These are phyloP conservation scores for Dendrolimus punctatus DNA, from an alignment of 1,140 invertebrate genomes.

Conservation along the genomic window DNA sequence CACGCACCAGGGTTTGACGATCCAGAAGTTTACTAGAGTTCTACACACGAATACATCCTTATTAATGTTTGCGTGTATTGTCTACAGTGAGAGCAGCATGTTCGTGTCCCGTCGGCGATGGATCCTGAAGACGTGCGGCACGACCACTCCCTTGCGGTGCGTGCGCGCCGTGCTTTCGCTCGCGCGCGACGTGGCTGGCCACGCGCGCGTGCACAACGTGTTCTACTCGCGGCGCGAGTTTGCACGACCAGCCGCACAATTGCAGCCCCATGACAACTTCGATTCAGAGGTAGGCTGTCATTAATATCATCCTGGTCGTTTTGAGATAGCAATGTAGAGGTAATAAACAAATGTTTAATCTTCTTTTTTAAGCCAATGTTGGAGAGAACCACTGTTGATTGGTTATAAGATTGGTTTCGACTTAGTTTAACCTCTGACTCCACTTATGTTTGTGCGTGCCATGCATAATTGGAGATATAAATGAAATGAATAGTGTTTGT, in stretches of 20 bases:
- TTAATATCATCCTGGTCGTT: background rate
- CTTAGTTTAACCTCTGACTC: no score
- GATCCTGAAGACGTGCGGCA: conserved; percentile 99
- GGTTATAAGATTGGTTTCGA: no score
- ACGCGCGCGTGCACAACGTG: conserved; percentile 85
- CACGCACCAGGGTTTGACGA: no score
- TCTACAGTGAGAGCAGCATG: conserved; percentile 96
- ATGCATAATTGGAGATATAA: no score
- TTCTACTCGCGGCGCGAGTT: conserved; percentile 99
- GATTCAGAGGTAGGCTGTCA: conserved; percentile 81
- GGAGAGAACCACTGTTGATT: no score
- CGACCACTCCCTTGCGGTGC: conserved; percentile 95
- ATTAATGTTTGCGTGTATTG: conserved; percentile 12
- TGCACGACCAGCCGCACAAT: conserved; percentile 92
- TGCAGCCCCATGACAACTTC: conserved; percentile 88
- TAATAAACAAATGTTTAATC: no score
- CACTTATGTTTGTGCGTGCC: no score
- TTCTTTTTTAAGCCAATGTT: no score
- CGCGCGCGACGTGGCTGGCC: conserved; percentile 89
- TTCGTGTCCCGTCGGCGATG: conserved; percentile 95
- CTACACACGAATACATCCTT: no score
- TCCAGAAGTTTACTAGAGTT: no score
- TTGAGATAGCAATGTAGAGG: background rate
- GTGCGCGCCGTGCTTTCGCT: conserved; percentile 88
- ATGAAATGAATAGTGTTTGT: no score